Base-by-base conservation (phyloP, 2,888 invertebrate species). In the Leucozona laternaria region DNA sequence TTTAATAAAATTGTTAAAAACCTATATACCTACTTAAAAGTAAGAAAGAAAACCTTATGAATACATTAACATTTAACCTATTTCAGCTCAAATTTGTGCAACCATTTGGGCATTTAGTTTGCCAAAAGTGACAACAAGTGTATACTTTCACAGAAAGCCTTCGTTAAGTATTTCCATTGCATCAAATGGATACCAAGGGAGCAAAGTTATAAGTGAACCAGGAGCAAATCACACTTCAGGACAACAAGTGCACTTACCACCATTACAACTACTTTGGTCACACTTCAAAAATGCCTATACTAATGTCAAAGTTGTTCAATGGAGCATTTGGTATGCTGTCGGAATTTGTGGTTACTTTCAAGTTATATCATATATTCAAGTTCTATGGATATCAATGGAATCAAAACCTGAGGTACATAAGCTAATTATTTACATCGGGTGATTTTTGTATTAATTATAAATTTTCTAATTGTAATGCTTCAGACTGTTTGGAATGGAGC, bases 301-400 rank as follows among this genome's bases (percentile, higher is more conserved):
- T 0, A 94, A 95, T 90, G 88, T 89, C 1, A 94, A 94, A 88
- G 94, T 96, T 2, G 82, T 95, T 0, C 95, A 95, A 90, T 97
- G 96, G 96, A 96, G 96, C 1, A 85, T 96, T 8, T 97, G 96
- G 96, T 96, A 96, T 95, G 94, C 96, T 0, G 92, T 96, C 22
- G 95, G 95, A 0, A 94, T 96, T 8, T 95, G 95, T 88, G 96
- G 96, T 5, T 95, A 95, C 90, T 93, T 95, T 28, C 96, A 96
- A 93, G 94, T 96, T 2, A 93, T 94, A 71, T 94, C 94, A 84
- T 97, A 96, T 90, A 94, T 95, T 89, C 97, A 97, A 91, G 93
- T 96, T 0, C 90, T 97, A 66, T 97, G 96, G 96, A 93, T 94
- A 88, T 92, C 92, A 55, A 93, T 94, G 22, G 93, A 93, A 53